Evolutionary conservation across 64 coral and sea anemone genomes (phyloP).

Genomic region (Acropora yongei): DNA sequence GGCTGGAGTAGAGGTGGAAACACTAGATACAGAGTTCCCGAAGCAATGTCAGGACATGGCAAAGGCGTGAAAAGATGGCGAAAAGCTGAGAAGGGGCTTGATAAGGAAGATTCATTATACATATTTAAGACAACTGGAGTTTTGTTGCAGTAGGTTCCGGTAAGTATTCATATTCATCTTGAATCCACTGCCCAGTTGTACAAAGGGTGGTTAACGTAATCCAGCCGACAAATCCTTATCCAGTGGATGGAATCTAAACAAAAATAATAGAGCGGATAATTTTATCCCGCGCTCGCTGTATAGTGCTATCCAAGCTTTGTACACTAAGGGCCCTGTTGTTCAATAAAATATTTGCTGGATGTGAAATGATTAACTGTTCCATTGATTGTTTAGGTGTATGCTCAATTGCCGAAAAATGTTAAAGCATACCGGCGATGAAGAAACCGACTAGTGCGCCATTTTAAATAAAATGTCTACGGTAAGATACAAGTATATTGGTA

Average conservation of each 20-base stretch:
- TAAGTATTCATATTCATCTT: slow-evolving; percentile 61
- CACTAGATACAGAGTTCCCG: slow-evolving; percentile 54
- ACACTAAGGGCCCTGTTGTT: slow-evolving; percentile 55
- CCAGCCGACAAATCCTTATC: background rate
- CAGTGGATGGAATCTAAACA: slow-evolving; percentile 62
- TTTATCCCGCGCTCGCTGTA: slow-evolving; percentile 59
- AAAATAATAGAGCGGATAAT: slow-evolving; percentile 59
- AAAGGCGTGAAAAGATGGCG: slow-evolving; percentile 39
- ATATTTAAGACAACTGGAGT: slow-evolving; percentile 69
- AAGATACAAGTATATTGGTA: background rate
- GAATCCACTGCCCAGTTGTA: slow-evolving; percentile 58
- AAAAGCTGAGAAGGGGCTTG: slow-evolving; percentile 38
- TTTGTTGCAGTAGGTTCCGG: slow-evolving; percentile 61
- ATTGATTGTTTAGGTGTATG: slow-evolving; percentile 64
- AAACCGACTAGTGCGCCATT: slow-evolving; percentile 53
- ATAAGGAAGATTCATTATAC: slow-evolving; percentile 50
- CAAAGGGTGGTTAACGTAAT: background rate
- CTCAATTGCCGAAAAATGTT: slow-evolving; percentile 60
- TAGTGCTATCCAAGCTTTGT: slow-evolving; percentile 60
- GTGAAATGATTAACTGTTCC: slow-evolving; percentile 65
- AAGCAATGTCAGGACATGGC: slow-evolving; percentile 62
- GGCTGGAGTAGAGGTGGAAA: slow-evolving; percentile 55
- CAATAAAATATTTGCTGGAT: slow-evolving; percentile 58
- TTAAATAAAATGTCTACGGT: slow-evolving; percentile 57
- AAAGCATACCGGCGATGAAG: slow-evolving; percentile 49